phyloP scores from a whole-genome alignment of 2,797 vertebrate genomes.

The Acrossocheilus fasciatus region DNA sequence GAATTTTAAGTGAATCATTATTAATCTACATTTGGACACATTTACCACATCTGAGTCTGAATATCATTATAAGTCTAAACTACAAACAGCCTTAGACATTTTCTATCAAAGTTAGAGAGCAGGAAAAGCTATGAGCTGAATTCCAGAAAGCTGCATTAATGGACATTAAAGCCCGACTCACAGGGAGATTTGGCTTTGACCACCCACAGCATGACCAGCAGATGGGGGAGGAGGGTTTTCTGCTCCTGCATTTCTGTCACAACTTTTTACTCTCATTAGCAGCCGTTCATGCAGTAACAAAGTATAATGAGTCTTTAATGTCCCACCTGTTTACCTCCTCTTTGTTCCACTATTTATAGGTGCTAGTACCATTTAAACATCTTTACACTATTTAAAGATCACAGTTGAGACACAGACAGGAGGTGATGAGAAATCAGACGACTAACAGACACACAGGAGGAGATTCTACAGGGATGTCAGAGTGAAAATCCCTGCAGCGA shows the following conservation, averaged over 20 bases:
- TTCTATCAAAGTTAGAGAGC: neutral
- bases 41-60: neutral
- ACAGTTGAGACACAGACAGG: neutral
- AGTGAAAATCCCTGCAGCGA: slow-evolving; percentile 1
- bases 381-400: neutral
- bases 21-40: neutral
- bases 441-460: neutral
- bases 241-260: slow-evolving; percentile 16
- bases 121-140: neutral
- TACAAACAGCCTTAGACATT: neutral
- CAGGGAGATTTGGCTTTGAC: neutral
- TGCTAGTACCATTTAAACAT: neutral
- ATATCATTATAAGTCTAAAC: neutral
- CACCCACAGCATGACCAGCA: slow-evolving; percentile 15
- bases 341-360: neutral
- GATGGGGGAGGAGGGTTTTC: neutral
- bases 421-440: neutral
- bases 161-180: slow-evolving; percentile 47
- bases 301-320: slow-evolving; percentile 1
- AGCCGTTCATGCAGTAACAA: neutral
- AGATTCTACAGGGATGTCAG: neutral
- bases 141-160: slow-evolving; percentile 45
- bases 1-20: neutral
- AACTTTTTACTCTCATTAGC: slow-evolving; percentile 20
- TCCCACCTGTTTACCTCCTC: neutral